Base-by-base conservation (phyloP, 2,888 invertebrate species). In the Octonoba sinensis region DNA sequence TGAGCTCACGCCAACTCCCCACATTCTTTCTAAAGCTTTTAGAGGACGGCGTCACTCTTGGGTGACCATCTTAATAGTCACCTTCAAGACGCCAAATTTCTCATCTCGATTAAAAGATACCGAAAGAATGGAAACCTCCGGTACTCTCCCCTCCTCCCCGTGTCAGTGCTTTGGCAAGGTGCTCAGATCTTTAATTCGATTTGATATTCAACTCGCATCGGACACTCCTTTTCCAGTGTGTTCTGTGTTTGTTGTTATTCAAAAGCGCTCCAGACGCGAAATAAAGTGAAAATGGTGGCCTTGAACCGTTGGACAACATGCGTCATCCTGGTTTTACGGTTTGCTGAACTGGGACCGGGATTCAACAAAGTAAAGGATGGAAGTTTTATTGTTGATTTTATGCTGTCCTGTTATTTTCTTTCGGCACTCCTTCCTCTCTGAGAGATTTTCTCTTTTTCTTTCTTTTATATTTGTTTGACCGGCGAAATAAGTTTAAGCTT, bases 241-340 rank as follows among this genome's bases (percentile, higher is more conserved):
- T 27, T 8, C 24, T 57, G 56, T 69, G 20, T 69, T 46, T 44
- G 12, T 12, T 18, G 36, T 49, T 59, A 1, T 59, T 65, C 24
- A 49, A 65, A 60, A 24, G 57, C 51, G 16, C 27, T 60, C 22
- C 56, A 16, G 46, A 22, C 20, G 49, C 27, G n/a, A 49, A n/a
- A 70, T 51, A 46, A 57, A 49, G 47, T 47, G 74, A 49, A 67
- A 75, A 66, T 66, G 36, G 22, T 59, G 74, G 67, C 74, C 74
- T 75, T 75, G 74, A 57, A 27, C 20, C 24, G 60, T 15, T 60
- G 24, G 36, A 60, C 60, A 27, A 24, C 36, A 60, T 27, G 36
- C 27, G 60, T 60, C 36, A 36, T 36, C 60, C 59, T 64, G 54
- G 46, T 44, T 74, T 64, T 60, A 70, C 77, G 70, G 70, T 77